Conservation (phyloP, 2,888 invertebrate species). For the Bibio marci region DNA sequence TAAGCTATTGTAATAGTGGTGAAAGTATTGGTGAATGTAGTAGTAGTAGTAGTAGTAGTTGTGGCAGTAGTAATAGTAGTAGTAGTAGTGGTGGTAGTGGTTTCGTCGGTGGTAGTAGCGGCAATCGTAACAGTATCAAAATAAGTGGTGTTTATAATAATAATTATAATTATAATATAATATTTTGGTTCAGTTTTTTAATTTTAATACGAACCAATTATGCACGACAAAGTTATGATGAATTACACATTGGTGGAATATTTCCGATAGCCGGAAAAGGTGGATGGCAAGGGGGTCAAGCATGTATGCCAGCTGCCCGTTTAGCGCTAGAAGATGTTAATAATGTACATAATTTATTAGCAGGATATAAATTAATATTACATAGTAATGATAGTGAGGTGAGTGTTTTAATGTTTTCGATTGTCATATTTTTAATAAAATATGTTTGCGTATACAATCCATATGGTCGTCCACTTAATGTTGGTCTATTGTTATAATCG, state of each 20-base stretch:
- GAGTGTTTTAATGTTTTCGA: slow-evolving; percentile 23
- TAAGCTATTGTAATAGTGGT: no score
- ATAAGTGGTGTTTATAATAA: no score
- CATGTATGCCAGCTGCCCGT: slow-evolving; percentile 93
- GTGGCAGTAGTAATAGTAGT: no score
- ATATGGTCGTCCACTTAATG: no score
- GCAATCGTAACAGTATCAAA: no score
- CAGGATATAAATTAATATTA: slow-evolving; percentile 77
- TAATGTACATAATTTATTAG: slow-evolving; percentile 67
- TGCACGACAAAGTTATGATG: slow-evolving; percentile 32
- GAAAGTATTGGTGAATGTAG: no score
- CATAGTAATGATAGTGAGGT: slow-evolving; percentile 97
- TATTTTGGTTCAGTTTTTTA: neutral
- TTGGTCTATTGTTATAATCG: no score
- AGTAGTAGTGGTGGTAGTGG: no score
- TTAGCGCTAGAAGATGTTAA: slow-evolving; percentile 96
- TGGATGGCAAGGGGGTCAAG: slow-evolving; percentile 97
- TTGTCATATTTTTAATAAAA: no score
- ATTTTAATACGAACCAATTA: slow-evolving; percentile 27
- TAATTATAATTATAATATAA: neutral
- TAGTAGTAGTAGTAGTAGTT: no score
- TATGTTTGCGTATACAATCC: no score
- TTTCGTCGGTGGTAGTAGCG: no score
- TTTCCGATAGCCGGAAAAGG: slow-evolving; percentile 94
- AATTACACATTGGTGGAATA: slow-evolving; percentile 91